Conservation (phyloP, 2,113 vertebrate species). For the Bambusicola thoracicus region DNA sequence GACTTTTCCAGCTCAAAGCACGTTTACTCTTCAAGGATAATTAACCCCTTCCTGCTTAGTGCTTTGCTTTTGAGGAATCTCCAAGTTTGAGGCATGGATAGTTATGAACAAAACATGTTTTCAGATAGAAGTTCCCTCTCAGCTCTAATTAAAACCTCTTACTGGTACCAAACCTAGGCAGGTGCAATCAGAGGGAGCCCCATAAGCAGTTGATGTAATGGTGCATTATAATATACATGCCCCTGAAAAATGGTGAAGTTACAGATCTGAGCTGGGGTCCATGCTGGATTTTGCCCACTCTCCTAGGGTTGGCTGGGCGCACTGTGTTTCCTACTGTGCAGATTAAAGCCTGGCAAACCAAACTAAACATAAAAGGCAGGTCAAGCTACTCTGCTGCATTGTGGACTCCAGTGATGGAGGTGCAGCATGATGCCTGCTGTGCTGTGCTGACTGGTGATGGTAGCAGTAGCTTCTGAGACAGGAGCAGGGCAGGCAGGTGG, state of each 20-base stretch:
- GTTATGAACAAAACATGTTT: neutral
- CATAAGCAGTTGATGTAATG: neutral
- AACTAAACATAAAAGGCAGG: neutral
- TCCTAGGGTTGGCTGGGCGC: neutral
- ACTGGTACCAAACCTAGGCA: neutral
- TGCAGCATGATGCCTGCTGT: neutral
- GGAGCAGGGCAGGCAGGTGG: neutral
- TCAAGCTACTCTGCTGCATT: neutral
- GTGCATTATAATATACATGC: fast-evolving
- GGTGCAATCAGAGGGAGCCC: neutral
- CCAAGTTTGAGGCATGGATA: neutral
- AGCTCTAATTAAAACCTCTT: neutral
- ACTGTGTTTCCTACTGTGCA: neutral
- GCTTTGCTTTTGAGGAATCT: neutral
- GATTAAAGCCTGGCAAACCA: constrained; percentile 1
- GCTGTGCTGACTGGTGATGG: neutral
- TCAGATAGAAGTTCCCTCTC: neutral
- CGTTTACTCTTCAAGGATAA: neutral
- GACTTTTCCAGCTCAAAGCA: neutral
- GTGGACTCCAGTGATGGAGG: neutral
- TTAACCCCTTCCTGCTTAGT: neutral
- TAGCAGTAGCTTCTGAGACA: neutral
- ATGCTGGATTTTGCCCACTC: neutral
- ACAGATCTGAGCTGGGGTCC: fast-evolving
- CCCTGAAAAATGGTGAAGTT: neutral